Conservation (phyloP, 2,113 vertebrate genomes). For the Jaculus jaculus region DNA sequence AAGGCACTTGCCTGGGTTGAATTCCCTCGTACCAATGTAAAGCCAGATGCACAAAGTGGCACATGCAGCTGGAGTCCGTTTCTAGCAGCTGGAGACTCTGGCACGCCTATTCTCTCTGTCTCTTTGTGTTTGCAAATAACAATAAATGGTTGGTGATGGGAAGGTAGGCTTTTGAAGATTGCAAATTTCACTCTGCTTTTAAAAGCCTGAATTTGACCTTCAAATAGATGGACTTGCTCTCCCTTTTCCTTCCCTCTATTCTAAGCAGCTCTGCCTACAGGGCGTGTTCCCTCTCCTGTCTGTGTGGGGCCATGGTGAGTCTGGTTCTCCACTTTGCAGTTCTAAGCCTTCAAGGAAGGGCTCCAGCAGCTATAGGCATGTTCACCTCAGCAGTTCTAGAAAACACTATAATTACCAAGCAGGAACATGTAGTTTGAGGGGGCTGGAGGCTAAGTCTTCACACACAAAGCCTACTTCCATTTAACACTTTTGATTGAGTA, state of each 20-base stretch:
- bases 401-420: neutral
- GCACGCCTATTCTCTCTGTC: too few relatives aligned
- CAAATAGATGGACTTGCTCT: rapidly evolving
- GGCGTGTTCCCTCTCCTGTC: neutral
- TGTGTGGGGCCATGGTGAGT: rapidly evolving
- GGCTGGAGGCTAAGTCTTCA: neutral
- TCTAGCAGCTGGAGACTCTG: too few relatives aligned
- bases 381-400: neutral
- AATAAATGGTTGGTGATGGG: neutral
- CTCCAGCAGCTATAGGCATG: neutral
- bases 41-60: too few relatives aligned
- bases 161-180: neutral
- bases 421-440: neutral
- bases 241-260: neutral
- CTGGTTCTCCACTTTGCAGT: neutral
- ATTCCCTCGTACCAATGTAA: too few relatives aligned
- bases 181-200: neutral
- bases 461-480: neutral
- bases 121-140: too few relatives aligned
- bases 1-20: too few relatives aligned
- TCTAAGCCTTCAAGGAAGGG: neutral
- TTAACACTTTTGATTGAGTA: neutral
- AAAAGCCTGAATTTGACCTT: neutral
- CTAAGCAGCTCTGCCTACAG: neutral
- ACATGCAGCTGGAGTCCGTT: too few relatives aligned